phyloP scores from a whole-genome alignment of 2,888 invertebrate species.

The Pammene fasciana region DNA sequence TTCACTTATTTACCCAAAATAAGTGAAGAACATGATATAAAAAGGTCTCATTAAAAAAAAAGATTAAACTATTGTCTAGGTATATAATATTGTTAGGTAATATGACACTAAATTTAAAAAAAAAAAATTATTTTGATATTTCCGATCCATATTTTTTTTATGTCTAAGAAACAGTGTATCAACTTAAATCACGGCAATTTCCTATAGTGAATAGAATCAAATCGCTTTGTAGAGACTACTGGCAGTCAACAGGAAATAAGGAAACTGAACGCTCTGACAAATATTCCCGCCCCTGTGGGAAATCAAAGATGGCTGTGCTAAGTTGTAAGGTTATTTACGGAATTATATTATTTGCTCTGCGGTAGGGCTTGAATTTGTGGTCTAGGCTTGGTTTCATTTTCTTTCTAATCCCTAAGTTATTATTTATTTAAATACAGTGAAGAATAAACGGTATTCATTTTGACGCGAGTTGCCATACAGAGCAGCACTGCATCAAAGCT shows the following conservation, averaged over 20 bases:
- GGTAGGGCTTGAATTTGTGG: slow-evolving; percentile 7
- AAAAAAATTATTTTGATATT: too few species aligned
- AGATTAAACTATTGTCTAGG: too few species aligned
- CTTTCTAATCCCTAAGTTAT: background rate
- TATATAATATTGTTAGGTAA: too few species aligned
- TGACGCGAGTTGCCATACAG: too few species aligned
- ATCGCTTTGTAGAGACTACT: slow-evolving; percentile 4
- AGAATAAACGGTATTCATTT: too few species aligned
- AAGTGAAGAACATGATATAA: too few species aligned
- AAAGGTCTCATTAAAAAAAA: too few species aligned
- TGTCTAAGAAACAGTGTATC: background rate
- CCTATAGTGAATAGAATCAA: slow-evolving; percentile 6
- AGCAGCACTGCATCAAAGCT: too few species aligned
- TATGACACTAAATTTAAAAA: too few species aligned
- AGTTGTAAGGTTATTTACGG: slow-evolving; percentile 47
- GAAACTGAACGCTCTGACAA: slow-evolving; percentile 57
- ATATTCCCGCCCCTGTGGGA: slow-evolving; percentile 57
- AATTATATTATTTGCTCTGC: slow-evolving; percentile 38
- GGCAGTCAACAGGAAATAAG: slow-evolving; percentile 1
- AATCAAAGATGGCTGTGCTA: slow-evolving; percentile 54
- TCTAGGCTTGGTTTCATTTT: background rate
- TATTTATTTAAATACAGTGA: too few species aligned
- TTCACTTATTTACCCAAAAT: too few species aligned
- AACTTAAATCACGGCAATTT: background rate
- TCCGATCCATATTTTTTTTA: too few species aligned